Evolutionary conservation across 2,888 invertebrate species (phyloP).

Genomic region (Drosophila putrida): DNA sequence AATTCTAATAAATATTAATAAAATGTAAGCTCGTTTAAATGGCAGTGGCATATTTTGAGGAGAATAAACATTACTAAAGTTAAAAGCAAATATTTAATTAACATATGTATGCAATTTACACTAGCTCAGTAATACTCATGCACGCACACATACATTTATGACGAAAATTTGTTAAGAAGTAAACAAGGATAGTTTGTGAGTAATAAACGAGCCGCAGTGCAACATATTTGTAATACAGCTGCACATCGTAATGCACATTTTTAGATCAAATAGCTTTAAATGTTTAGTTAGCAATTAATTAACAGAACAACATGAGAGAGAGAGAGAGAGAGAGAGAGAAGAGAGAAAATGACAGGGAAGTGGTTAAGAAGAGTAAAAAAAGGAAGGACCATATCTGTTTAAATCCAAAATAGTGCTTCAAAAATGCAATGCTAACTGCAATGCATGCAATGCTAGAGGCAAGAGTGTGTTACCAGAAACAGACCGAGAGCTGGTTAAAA

Average conservation of each 20-base stretch:
- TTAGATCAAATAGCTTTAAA: constrained; percentile 23
- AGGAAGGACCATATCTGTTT: constrained; percentile 24
- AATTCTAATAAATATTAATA: too few relatives aligned
- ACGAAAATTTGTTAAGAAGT: constrained; percentile 2
- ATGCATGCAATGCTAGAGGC: constrained; percentile 16
- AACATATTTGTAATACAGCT: constrained; percentile 39
- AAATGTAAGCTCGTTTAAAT: too few relatives aligned
- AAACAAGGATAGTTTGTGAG: constrained; percentile 5
- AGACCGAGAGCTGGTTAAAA: constrained; percentile 50
- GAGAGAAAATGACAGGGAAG: background rate
- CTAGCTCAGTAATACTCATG: background rate
- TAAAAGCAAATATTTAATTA: constrained; percentile 8
- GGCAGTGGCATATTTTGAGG: background rate
- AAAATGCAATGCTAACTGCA: constrained; percentile 56
- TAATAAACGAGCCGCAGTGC: constrained; percentile 34
- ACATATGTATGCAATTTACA: constrained; percentile 11
- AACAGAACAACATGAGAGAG: constrained; percentile 19
- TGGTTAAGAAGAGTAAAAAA: background rate
- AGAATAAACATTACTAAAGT: background rate
- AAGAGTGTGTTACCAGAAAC: constrained; percentile 4
- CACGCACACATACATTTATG: background rate
- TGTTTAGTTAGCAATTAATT: constrained; percentile 36
- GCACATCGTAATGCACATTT: constrained; percentile 12
- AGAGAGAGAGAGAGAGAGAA: too few relatives aligned
- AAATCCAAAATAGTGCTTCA: constrained; percentile 53